A percentile compares a stretch with the other conserved stretches of the same genome.
These are phyloP conservation scores for Pilophorus perplexus DNA, from an alignment of 2,888 invertebrate species.

Conservation along the genomic window DNA sequence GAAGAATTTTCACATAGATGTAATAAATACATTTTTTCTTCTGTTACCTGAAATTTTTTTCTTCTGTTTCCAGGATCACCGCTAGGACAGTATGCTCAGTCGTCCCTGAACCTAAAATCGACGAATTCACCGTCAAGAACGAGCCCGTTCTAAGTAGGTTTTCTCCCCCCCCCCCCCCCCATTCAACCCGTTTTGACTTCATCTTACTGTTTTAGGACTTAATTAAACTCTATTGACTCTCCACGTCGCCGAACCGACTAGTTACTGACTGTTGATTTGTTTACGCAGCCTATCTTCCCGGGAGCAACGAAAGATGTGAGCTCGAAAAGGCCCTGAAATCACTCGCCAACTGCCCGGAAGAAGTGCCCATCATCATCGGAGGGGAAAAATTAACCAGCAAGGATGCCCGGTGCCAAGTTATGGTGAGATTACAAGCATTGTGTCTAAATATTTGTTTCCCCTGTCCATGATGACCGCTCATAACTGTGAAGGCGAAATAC, in stretches of 20 bases:
- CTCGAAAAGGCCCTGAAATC: conserved; percentile 68
- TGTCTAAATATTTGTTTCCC: too few relatives aligned
- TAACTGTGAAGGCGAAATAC: too few relatives aligned
- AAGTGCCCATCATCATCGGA: conserved; percentile 96
- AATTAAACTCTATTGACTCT: background rate
- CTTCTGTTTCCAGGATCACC: conserved; percentile 37
- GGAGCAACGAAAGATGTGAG: conserved; percentile 74
- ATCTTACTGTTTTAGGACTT: background rate
- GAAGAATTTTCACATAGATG: too few relatives aligned
- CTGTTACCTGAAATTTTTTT: too few relatives aligned
- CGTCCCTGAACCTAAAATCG: conserved; percentile 63
- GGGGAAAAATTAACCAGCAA: conserved; percentile 77
- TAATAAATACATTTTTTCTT: too few relatives aligned
- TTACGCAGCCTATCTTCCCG: conserved; percentile 67
- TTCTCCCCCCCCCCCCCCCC: too few relatives aligned
- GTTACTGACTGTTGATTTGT: background rate
- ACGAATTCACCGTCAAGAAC: conserved; percentile 69
- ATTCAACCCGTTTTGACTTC: background rate
- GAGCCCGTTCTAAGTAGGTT: conserved; percentile 67
- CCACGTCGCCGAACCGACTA: background rate
- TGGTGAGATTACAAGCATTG: conserved; percentile 56
- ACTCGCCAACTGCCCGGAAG: conserved; percentile 66
- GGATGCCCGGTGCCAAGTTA: conserved; percentile 73
- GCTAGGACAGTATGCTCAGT: conserved; percentile 52
- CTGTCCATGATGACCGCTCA: too few relatives aligned